Conservation (phyloP, 2,888 invertebrate species). For the Aplocera efformata region DNA sequence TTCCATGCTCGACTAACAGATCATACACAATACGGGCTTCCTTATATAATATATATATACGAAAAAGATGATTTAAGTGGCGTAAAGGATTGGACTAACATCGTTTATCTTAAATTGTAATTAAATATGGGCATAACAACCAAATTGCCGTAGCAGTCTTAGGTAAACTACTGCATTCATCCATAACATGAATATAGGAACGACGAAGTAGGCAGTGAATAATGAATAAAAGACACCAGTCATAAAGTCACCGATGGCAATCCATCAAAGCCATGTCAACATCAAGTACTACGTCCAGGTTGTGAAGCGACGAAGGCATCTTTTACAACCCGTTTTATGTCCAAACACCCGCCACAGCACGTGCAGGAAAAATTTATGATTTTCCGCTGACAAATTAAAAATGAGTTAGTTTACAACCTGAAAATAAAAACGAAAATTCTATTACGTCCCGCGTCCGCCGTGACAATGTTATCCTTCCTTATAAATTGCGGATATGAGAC, state of each 20-base stretch:
- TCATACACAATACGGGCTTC: no score
- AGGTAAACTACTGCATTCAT: no score
- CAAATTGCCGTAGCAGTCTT: no score
- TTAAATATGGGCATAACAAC: no score
- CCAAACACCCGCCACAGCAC: constrained; percentile 44
- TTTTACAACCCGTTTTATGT: constrained; percentile 63
- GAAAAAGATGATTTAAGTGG: no score
- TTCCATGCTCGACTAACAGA: no score
- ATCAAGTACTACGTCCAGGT: constrained; percentile 39
- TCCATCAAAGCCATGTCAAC: constrained; percentile 42
- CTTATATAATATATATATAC: no score
- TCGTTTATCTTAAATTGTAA: no score
- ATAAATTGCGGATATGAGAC: constrained; percentile 73
- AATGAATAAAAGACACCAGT: neutral
- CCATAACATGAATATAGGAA: no score
- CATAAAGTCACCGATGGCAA: constrained; percentile 37
- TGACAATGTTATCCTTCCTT: constrained; percentile 71
- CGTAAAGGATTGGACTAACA: no score
- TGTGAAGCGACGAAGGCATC: constrained; percentile 46
- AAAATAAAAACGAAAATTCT: constrained; percentile 71
- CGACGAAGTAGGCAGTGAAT: no score
- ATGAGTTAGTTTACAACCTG: constrained; percentile 71
- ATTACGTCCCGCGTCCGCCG: constrained; percentile 57
- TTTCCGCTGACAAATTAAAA: constrained; percentile 72
- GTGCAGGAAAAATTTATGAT: constrained; percentile 66